Evolutionary conservation across 2,888 invertebrate genomes (phyloP), one percentile per base, ranked within the genome.

Genomic region (Meta bourneti): DNA sequence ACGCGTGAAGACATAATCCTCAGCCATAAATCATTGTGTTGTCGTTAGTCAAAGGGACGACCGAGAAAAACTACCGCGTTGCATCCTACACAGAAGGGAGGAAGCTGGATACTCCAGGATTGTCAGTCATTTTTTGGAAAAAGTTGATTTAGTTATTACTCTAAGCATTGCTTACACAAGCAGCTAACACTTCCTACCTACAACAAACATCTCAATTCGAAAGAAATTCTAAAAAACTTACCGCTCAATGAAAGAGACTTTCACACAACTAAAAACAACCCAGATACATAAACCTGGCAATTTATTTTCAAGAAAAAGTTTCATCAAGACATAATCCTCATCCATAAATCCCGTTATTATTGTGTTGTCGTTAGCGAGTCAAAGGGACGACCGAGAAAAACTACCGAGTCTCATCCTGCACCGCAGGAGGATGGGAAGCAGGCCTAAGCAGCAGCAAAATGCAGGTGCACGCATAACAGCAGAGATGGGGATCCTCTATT

Each of bases 391-490:
- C 34, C 34, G 34, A 34, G 34, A 19, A 34, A 75, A 16, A 34
- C 34, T 49, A 70, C 49, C 52, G 49, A 71, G 49, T 19, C 70
- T n/a, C 49, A 51, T 11, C 51, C 20, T 11, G 6, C 5, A 54
- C 16, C 6, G 54, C 11, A 9, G 5, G 16, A 1, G 13, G 16
- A 77, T 8, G 49, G 48, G 34, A 6, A 52, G 34, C 79, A 61
- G 54, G 7, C n/a, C n/a, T 13, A 72, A 13, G 16, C 82, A 72
- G 72, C 13, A 85, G 85, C 71, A 74, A 79, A 87, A 72, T 54
- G 80, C 79, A 87, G 78, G 79, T 87, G 87, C 72, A 54, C 54
- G 49, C 51, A 79, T 80, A 78, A 77, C 61, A 69, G 48, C 70
- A 48, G 13, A 9, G 80, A 48, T 52, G 48, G 74, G 69, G 52